phyloP scores from a whole-genome alignment of 2,797 vertebrate species.

The Sebastes flavidus region DNA sequence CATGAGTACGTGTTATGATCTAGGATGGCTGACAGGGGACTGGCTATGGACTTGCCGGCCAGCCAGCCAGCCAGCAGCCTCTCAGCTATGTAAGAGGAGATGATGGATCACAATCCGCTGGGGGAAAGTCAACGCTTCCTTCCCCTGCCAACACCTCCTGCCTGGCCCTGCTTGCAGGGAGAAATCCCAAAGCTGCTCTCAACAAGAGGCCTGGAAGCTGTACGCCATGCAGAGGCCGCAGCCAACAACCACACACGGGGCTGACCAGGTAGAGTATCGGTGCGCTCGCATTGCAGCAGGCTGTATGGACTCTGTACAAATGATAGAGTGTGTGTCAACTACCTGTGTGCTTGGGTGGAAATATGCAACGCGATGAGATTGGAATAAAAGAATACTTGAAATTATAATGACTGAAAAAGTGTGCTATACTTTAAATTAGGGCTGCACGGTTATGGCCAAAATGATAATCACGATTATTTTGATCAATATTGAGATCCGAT shows the following conservation, averaged over 20 bases:
- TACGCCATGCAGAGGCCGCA: neutral
- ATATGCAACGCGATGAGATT: neutral
- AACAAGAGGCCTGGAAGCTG: slow-evolving; percentile 49
- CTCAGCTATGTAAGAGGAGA: slow-evolving; percentile 47
- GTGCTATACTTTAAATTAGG: neutral
- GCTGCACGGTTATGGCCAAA: too few relatives aligned
- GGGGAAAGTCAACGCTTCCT: slow-evolving; percentile 59
- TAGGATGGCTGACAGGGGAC: slow-evolving; percentile 12
- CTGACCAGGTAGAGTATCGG: slow-evolving; percentile 33
- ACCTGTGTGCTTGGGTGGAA: neutral
- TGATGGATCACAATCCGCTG: slow-evolving; percentile 62
- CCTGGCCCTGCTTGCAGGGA: slow-evolving; percentile 28
- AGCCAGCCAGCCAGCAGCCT: slow-evolving; percentile 31
- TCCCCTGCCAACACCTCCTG: slow-evolving; percentile 64
- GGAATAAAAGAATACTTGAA: neutral
- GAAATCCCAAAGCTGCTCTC: slow-evolving; percentile 54
- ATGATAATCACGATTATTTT: too few relatives aligned
- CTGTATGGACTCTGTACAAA: slow-evolving; percentile 8
- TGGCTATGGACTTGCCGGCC: neutral
- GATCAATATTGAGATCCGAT: too few relatives aligned
- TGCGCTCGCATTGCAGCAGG: slow-evolving; percentile 9
- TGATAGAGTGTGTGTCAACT: neutral
- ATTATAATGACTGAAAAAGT: neutral
- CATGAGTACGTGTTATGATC: slow-evolving; percentile 21
- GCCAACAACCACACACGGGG: slow-evolving; percentile 48